Percentiles rank a stretch among this genome's conserved stretches.
Evolutionary conservation across 1,140 invertebrate genomes (phyloP).

Genomic region (Cardiocondyla obscurior): DNA sequence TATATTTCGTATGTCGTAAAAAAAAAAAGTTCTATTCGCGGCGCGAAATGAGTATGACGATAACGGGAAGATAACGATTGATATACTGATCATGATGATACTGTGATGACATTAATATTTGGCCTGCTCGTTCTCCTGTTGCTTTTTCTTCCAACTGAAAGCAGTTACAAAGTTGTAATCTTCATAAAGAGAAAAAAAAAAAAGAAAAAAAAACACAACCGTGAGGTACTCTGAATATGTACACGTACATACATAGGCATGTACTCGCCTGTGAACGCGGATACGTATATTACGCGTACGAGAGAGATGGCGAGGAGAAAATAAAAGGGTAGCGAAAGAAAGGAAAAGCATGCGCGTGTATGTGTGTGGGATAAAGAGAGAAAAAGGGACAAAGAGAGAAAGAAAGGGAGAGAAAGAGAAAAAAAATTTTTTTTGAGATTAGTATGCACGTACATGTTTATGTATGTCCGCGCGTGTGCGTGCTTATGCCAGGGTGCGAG

Average conservation of each 20-base stretch:
- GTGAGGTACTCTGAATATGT: constrained; percentile 75
- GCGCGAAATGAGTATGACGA: background rate
- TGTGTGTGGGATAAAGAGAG: too few species aligned
- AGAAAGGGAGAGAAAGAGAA: background rate
- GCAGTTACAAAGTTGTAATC: constrained; percentile 65
- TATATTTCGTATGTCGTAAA: constrained; percentile 9
- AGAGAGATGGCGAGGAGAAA: background rate
- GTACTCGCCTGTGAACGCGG: constrained; percentile 68
- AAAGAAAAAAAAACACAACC: constrained; percentile 65
- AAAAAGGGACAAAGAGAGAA: background rate
- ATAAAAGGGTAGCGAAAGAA: background rate
- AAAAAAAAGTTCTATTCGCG: background rate
- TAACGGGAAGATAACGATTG: background rate
- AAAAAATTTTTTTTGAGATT: background rate
- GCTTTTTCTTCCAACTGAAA: constrained; percentile 74
- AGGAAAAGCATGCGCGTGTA: too few species aligned
- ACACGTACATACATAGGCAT: constrained; percentile 75
- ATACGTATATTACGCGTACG: constrained; percentile 45
- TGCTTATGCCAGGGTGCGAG: constrained; percentile 59
- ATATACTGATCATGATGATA: too few species aligned
- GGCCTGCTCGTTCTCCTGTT: constrained; percentile 63
- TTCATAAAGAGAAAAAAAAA: constrained; percentile 62
- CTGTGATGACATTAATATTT: constrained; percentile 64
- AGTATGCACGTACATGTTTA: constrained; percentile 55
- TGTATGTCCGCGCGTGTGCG: constrained; percentile 61